These are phyloP conservation scores for Aegypius monachus DNA, from an alignment of 2,113 vertebrate species.

Conservation along the genomic window DNA sequence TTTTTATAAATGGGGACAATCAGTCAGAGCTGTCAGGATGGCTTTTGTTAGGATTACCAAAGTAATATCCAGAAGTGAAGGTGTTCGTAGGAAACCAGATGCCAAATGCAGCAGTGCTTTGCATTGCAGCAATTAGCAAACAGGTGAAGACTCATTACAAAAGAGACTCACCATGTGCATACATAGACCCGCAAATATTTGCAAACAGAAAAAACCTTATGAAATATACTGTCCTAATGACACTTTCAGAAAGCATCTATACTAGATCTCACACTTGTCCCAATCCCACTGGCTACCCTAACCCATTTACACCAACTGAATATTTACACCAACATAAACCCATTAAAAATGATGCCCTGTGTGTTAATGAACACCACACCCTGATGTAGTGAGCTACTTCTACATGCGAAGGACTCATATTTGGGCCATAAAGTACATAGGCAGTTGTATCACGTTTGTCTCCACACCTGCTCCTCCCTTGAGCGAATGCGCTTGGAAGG, in stretches of 20 bases:
- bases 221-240: neutral
- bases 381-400: fast-evolving
- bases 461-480: neutral
- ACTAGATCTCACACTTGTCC: neutral
- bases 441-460: fast-evolving
- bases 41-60: neutral
- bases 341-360: neutral
- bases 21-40: neutral
- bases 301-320: too few species aligned
- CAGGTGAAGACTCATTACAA: neutral
- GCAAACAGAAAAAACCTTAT: neutral
- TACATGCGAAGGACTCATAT: fast-evolving
- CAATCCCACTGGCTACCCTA: neutral
- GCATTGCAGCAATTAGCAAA: neutral
- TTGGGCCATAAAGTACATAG: neutral
- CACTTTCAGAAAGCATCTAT: neutral
- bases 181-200: fast-evolving
- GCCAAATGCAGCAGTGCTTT: neutral
- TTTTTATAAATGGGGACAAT: neutral
- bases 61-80: neutral
- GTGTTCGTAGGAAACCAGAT: neutral
- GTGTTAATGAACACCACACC: neutral
- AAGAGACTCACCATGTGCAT: neutral
- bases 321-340: neutral
- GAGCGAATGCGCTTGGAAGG: neutral